A percentile compares a stretch with the other conserved stretches of the same genome.
phyloP scores from a whole-genome alignment of 1,140 invertebrate genomes.

The Ostrea denselamellosa region DNA sequence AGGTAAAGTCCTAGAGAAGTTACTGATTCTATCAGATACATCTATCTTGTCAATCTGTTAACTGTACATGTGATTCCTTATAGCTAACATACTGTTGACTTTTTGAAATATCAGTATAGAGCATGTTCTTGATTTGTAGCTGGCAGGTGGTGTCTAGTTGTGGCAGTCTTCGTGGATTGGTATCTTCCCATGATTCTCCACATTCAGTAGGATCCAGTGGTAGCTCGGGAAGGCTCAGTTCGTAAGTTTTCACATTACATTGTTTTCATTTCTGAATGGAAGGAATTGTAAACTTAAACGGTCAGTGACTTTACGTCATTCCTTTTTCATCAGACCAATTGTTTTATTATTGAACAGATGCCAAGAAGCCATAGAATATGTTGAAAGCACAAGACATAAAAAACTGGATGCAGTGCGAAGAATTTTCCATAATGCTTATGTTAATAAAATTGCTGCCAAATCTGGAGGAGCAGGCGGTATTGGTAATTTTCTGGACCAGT shows the following conservation, averaged over 20 bases:
- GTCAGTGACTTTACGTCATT: no score
- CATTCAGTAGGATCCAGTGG: slow-evolving; percentile 47
- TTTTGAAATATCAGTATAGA: not conserved
- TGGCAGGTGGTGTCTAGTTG: slow-evolving; percentile 66
- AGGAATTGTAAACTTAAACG: not conserved
- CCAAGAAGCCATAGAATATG: slow-evolving; percentile 62
- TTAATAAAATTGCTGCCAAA: slow-evolving; percentile 81
- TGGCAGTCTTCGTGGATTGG: slow-evolving; percentile 58
- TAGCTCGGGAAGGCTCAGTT: slow-evolving; percentile 57
- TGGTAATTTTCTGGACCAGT: slow-evolving; percentile 81
- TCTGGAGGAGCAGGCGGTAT: slow-evolving; percentile 78
- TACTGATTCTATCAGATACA: not conserved
- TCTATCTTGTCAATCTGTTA: no score
- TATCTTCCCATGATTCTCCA: slow-evolving; percentile 56
- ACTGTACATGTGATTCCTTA: no score
- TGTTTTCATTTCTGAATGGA: not conserved
- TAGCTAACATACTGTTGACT: not conserved
- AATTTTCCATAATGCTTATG: slow-evolving; percentile 82
- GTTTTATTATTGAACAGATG: slow-evolving; percentile 56
- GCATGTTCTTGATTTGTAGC: slow-evolving; percentile 48
- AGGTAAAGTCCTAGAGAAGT: slow-evolving; percentile 50
- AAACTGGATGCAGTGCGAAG: slow-evolving; percentile 81
- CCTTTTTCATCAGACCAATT: not conserved
- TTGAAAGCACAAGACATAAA: slow-evolving; percentile 80
- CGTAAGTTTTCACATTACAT: slow-evolving; percentile 46